Percentiles rank a stretch among this genome's conserved stretches.
These are phyloP conservation scores for Melospiza melodia DNA, from an alignment of 2,113 vertebrate genomes.

Conservation along the genomic window DNA sequence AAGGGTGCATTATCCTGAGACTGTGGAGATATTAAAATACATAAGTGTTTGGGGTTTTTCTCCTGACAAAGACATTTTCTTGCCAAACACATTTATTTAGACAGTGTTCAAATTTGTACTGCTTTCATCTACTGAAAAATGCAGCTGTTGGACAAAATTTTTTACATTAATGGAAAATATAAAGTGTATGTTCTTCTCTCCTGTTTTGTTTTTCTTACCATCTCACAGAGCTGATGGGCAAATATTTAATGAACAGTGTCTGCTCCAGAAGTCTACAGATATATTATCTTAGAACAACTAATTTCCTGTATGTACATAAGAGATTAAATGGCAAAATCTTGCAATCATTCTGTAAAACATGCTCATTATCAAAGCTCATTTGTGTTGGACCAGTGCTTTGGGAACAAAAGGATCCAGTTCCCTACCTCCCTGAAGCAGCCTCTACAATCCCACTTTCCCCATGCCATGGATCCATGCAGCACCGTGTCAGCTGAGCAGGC, in stretches of 20 bases:
- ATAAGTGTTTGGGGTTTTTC: accelerated
- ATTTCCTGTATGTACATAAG: neutral
- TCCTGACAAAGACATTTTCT: neutral
- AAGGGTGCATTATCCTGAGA: neutral
- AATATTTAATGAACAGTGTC: neutral
- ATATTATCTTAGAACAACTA: neutral
- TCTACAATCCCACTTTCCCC: neutral
- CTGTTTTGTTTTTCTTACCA: neutral
- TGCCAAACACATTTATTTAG: neutral
- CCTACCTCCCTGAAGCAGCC: neutral
- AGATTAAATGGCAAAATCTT: neutral
- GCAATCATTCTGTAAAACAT: neutral
- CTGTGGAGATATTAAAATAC: neutral
- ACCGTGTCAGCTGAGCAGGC: accelerated
- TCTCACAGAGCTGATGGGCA: neutral
- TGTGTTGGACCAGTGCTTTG: neutral
- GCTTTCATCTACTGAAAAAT: neutral
- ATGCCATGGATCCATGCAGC: accelerated
- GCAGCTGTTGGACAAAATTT: neutral
- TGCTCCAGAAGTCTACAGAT: neutral
- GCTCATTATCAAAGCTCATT: neutral
- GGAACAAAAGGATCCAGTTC: neutral
- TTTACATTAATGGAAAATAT: neutral
- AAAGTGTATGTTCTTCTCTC: neutral
- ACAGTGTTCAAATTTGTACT: neutral